Conservation (phyloP, 2,888 invertebrate genomes). For the Ennomos fuscantarius region DNA sequence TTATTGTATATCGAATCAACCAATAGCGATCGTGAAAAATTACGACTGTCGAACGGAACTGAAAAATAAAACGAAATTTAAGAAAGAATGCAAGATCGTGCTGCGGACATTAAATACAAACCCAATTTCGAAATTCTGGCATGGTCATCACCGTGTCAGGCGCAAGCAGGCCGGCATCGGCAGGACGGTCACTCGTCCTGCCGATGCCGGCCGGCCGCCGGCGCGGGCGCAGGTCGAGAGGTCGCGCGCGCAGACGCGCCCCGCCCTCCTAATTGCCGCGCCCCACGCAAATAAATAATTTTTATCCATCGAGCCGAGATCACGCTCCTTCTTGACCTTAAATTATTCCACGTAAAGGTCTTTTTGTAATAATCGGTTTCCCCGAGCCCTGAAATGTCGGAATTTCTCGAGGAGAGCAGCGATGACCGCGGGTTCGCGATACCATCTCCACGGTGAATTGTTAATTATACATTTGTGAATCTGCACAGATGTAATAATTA, state of each 20-base stretch:
- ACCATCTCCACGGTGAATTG: slow-evolving; percentile 72
- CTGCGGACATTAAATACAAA: slow-evolving; percentile 51
- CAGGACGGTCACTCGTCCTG: too few relatives aligned
- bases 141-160: slow-evolving; percentile 63
- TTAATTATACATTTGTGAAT: slow-evolving; percentile 63
- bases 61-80: slow-evolving; percentile 38
- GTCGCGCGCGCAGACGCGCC: slow-evolving; percentile 77
- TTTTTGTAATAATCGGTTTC: slow-evolving; percentile 74
- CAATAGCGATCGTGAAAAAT: too few relatives aligned
- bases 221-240: slow-evolving; percentile 68
- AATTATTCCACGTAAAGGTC: slow-evolving; percentile 72
- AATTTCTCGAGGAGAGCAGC: slow-evolving; percentile 32
- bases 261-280: slow-evolving; percentile 84
- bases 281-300: slow-evolving; percentile 85
- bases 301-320: slow-evolving; percentile 75
- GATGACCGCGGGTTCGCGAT: slow-evolving; percentile 63
- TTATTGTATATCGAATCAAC: too few relatives aligned
- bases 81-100: slow-evolving; percentile 62
- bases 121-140: slow-evolving; percentile 68
- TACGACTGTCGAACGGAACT: not conserved
- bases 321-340: slow-evolving; percentile 79
- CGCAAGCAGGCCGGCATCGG: slow-evolving; percentile 16
- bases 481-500: slow-evolving; percentile 62
- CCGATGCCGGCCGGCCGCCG: slow-evolving; percentile 33
- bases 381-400: slow-evolving; percentile 44